A percentile compares a stretch with the other conserved stretches of the same genome.
Conservation (phyloP, 1,140 invertebrate genomes). For the Drosophila lini region DNA sequence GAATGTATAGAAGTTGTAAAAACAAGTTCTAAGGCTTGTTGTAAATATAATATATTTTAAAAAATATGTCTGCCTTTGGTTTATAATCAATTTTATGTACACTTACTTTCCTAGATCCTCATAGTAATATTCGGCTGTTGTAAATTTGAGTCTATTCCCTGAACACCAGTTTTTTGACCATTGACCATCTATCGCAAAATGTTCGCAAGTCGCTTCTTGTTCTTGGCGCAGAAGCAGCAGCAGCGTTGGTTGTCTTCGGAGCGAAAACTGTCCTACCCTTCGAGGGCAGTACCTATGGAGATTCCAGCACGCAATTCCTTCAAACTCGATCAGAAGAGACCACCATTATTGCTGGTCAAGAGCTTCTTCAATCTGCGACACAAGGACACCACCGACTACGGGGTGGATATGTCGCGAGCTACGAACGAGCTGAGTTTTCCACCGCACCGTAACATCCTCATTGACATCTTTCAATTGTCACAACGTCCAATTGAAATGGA, state of each 20-base stretch:
- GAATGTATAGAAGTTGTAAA: too few relatives aligned
- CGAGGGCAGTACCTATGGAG: neutral
- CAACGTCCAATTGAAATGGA: neutral
- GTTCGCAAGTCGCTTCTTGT: neutral
- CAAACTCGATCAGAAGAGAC: constrained; percentile 4
- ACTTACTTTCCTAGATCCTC: neutral
- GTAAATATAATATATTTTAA: neutral
- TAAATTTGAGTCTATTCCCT: constrained; percentile 7
- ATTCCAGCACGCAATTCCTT: neutral
- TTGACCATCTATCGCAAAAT: constrained; percentile 5
- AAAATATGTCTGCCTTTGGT: neutral
- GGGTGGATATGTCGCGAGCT: constrained; percentile 3
- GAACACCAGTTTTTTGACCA: neutral
- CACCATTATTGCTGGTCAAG: constrained; percentile 32
- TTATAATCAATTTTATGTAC: neutral
- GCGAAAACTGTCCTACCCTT: neutral
- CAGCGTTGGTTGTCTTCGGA: constrained; percentile 9
- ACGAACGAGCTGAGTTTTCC: constrained; percentile 20
- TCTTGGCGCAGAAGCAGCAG: neutral
- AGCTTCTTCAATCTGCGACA: constrained; percentile 23
- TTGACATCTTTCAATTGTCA: neutral
- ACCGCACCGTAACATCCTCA: constrained; percentile 22
- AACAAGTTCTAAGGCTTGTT: too few relatives aligned
- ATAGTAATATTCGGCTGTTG: neutral
- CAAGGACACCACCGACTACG: neutral